Conservation (phyloP, 1,140 invertebrate species). For the Latrodectus geometricus region DNA sequence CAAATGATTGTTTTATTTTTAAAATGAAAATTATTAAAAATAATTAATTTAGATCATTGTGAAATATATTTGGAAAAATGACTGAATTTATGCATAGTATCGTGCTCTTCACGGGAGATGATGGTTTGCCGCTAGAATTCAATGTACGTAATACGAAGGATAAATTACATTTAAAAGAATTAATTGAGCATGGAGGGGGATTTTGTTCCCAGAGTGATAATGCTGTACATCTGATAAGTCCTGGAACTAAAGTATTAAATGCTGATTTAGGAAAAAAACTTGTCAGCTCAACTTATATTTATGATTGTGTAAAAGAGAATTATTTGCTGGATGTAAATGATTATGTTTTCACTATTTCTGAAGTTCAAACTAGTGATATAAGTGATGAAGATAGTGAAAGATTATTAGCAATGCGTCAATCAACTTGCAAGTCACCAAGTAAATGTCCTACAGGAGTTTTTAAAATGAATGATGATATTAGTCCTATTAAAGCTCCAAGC, state of each 20-base stretch:
- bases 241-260: conserved; percentile 48
- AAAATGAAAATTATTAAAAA: no score
- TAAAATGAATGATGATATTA: background rate
- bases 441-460: background rate
- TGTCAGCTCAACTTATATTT: conserved; percentile 21
- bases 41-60: no score
- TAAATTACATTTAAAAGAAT: conserved; percentile 12
- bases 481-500: background rate
- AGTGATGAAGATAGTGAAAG: conserved; percentile 31
- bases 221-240: conserved; percentile 35
- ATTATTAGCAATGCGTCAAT: background rate
- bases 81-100: conserved; percentile 26
- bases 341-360: conserved; percentile 21
- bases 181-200: conserved; percentile 49
- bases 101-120: conserved; percentile 40
- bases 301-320: conserved; percentile 37
- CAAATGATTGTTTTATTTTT: no score
- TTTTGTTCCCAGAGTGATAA: conserved; percentile 29
- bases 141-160: conserved; percentile 38
- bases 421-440: background rate
- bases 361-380: conserved; percentile 34
- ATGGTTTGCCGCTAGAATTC: conserved; percentile 43
- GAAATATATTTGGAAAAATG: background rate
- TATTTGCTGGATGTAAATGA: conserved; percentile 34
- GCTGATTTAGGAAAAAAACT: conserved; percentile 47